Conservation (phyloP, 2,113 vertebrate species). For the Nansenia antarctica region DNA sequence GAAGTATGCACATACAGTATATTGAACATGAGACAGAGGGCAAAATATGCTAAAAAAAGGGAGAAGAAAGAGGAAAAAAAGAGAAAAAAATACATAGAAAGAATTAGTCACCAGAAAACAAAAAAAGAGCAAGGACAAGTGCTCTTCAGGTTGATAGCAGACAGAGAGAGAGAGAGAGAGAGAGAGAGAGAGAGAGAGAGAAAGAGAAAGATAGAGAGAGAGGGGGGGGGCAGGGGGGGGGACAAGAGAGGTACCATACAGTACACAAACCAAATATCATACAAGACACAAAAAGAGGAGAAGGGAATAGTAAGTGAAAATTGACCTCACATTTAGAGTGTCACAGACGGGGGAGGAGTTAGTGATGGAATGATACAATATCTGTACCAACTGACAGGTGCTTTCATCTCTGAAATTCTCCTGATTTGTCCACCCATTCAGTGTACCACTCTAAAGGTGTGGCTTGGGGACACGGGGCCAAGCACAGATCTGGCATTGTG, state of each 20-base stretch:
- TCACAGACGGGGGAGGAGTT: constrained; percentile 61
- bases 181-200: not conserved
- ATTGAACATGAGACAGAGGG: constrained; percentile 63
- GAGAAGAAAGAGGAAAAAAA: constrained; percentile 61
- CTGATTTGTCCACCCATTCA: constrained; percentile 60
- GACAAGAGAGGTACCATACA: constrained; percentile 15
- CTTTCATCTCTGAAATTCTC: not conserved
- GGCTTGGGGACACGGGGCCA: constrained; percentile 63
- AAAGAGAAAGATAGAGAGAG: not conserved
- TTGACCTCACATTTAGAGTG: constrained; percentile 73
- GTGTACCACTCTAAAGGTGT: constrained; percentile 74
- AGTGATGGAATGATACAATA: constrained; percentile 32
- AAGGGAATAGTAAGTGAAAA: constrained; percentile 45
- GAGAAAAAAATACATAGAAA: constrained; percentile 64
- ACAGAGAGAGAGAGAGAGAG: not conserved
- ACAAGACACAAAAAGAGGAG: constrained; percentile 25
- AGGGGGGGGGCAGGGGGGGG: not conserved
- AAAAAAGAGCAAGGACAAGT: constrained; percentile 47
- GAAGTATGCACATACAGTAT: constrained; percentile 58
- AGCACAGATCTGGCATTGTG: constrained; percentile 71
- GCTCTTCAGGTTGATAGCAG: constrained; percentile 45
- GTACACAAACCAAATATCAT: constrained; percentile 48
- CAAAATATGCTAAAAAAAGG: constrained; percentile 59
- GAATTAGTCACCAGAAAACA: constrained; percentile 58
- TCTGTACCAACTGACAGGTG: constrained; percentile 8